Percentiles rank a stretch among this genome's conserved stretches.
These are phyloP conservation scores for Intellagama lesueurii DNA, from an alignment of 2,797 vertebrate species.

Conservation along the genomic window DNA sequence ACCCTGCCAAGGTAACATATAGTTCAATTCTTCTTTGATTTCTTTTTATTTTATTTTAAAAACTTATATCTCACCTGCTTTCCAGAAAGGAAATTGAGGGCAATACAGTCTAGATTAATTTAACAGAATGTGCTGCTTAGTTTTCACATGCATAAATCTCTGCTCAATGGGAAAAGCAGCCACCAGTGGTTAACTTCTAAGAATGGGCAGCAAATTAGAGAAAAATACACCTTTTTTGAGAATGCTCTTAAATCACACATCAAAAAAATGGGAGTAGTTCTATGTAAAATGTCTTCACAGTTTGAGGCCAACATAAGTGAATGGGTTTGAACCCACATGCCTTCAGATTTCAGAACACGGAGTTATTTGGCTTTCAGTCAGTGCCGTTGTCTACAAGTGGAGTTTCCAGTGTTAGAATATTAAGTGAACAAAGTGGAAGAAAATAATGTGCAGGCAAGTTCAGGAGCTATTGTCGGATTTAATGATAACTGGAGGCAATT, in stretches of 20 bases:
- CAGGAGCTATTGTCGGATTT: slow-evolving; percentile 50
- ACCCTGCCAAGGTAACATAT: not conserved
- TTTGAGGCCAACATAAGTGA: slow-evolving; percentile 13
- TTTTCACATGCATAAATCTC: not conserved
- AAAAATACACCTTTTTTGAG: slow-evolving; percentile 10
- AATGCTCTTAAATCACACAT: not conserved
- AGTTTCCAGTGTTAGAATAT: slow-evolving; percentile 29
- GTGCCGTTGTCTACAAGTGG: not conserved
- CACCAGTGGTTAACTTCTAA: slow-evolving; percentile 2
- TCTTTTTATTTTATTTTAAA: slow-evolving; percentile 1
- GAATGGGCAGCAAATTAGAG: not conserved
- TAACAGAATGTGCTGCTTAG: not conserved
- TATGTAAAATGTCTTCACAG: not conserved
- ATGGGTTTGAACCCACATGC: not conserved
- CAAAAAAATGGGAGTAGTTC: not conserved
- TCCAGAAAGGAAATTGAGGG: not conserved
- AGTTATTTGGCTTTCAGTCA: not conserved
- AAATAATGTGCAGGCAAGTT: slow-evolving; percentile 45
- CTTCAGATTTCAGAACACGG: not conserved
- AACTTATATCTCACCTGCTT: not conserved
- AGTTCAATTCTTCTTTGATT: not conserved
- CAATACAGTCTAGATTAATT: not conserved
- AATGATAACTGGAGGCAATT: slow-evolving; percentile 63
- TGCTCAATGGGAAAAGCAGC: not conserved
- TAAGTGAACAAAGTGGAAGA: slow-evolving; percentile 30